Conservation (phyloP, 2,888 invertebrate species). For the Ypsolopha sequella region DNA sequence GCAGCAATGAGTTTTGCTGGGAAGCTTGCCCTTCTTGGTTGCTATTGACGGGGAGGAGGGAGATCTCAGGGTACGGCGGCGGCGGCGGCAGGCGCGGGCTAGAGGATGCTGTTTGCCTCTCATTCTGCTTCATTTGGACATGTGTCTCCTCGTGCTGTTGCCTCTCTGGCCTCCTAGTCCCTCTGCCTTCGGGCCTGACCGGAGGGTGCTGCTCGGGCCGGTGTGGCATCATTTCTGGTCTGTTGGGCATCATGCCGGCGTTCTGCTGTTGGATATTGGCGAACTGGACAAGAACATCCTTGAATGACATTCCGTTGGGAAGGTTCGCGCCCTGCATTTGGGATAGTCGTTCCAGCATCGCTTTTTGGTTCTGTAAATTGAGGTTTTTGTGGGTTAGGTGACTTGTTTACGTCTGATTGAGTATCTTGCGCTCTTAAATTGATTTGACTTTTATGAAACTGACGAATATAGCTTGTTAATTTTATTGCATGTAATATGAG, state of each 20-base stretch:
- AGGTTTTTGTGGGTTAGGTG: too few relatives aligned
- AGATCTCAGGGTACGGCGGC: constrained; percentile 83
- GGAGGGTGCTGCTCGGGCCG: constrained; percentile 33
- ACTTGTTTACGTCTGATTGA: not conserved
- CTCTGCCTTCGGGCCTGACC: constrained; percentile 28
- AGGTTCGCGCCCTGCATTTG: constrained; percentile 60
- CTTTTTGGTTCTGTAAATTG: constrained; percentile 54
- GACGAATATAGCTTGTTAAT: too few relatives aligned
- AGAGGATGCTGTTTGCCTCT: constrained; percentile 12
- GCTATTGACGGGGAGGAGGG: constrained; percentile 77
- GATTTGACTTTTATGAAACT: too few relatives aligned
- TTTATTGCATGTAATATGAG: too few relatives aligned
- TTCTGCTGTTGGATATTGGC: constrained; percentile 69
- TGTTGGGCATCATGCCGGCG: constrained; percentile 37
- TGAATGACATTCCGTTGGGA: constrained; percentile 70
- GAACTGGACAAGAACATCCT: constrained; percentile 82
- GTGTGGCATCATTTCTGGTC: constrained; percentile 36
- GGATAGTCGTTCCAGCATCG: constrained; percentile 55
- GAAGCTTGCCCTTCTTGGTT: constrained; percentile 34
- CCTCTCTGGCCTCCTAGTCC: constrained; percentile 23
- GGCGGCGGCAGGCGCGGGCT: constrained; percentile 69
- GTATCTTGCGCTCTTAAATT: too few relatives aligned
- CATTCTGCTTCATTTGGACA: not conserved
- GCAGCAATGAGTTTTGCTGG: constrained; percentile 76
- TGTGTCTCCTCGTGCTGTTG: not conserved